A percentile compares a stretch with the other conserved stretches of the same genome.
These are phyloP conservation scores for Synanthedon vespiformis DNA, from an alignment of 2,888 invertebrate species.

Conservation along the genomic window DNA sequence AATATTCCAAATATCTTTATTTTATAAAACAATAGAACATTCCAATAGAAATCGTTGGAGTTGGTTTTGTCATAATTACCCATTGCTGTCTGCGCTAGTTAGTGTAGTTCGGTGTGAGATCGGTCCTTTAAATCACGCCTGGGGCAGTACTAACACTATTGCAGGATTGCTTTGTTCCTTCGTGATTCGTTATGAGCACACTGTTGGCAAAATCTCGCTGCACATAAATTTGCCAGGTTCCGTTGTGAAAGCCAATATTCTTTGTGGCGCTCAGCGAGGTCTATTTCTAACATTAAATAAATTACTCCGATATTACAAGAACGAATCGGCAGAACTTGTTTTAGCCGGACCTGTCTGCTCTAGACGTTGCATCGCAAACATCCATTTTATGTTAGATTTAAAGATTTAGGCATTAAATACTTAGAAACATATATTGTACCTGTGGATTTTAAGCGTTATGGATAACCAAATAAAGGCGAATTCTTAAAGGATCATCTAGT, in stretches of 20 bases:
- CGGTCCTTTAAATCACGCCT: neutral
- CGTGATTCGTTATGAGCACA: constrained; percentile 36
- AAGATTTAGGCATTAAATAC: constrained; percentile 13
- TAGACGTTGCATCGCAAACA: constrained; percentile 48
- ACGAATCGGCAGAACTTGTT: constrained; percentile 62
- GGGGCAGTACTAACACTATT: neutral
- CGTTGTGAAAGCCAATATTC: constrained; percentile 70
- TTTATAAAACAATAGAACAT: no score
- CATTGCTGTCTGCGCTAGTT: no score
- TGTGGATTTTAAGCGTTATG: no score
- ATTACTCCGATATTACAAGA: constrained; percentile 67
- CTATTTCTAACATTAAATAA: constrained; percentile 69
- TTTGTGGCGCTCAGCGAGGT: constrained; percentile 59
- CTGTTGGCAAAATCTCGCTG: constrained; percentile 54
- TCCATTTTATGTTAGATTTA: constrained; percentile 34
- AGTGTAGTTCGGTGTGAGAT: no score
- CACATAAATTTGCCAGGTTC: constrained; percentile 64
- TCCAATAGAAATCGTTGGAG: no score
- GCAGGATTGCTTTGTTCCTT: constrained; percentile 27
- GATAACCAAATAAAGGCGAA: no score
- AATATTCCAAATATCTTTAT: no score
- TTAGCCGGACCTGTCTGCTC: constrained; percentile 49
- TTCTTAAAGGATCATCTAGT: no score
- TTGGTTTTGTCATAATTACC: no score
- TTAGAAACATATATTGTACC: constrained; percentile 1